phyloP scores from a whole-genome alignment of 2,113 vertebrate species.

The Sigmodon hispidus region DNA sequence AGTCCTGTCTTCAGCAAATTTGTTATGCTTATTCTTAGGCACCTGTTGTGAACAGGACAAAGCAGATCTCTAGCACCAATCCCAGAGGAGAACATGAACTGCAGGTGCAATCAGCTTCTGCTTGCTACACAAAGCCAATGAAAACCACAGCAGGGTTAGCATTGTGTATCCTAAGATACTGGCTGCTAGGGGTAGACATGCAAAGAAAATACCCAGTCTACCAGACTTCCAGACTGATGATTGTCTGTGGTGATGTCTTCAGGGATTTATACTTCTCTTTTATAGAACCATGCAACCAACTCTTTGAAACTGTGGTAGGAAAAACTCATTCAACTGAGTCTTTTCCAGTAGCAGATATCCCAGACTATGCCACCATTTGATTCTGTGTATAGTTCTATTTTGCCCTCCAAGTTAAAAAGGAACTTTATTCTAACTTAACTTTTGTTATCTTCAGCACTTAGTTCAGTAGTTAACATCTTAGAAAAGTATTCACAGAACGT shows the following conservation, averaged over 20 bases:
- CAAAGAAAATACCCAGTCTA: neutral
- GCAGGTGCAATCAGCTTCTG: neutral
- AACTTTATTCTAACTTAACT: conserved; percentile 22
- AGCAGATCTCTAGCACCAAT: neutral
- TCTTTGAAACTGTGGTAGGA: neutral
- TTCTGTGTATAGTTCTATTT: neutral
- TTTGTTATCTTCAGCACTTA: neutral
- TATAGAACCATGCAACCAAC: no score
- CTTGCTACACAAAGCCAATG: neutral
- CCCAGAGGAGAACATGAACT: neutral
- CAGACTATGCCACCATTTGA: neutral
- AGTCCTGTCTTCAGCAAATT: neutral
- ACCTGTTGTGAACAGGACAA: neutral
- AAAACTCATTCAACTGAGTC: neutral
- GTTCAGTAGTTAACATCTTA: neutral
- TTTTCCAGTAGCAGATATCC: neutral
- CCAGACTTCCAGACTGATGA: neutral
- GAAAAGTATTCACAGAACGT: neutral
- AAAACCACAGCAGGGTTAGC: no score
- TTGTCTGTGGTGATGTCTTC: neutral
- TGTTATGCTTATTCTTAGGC: neutral
- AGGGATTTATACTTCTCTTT: neutral
- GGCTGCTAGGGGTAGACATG: no score
- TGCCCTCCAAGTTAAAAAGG: neutral
- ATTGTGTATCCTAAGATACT: neutral